A percentile compares a stretch with the other conserved stretches of the same genome.
phyloP scores from a whole-genome alignment of 2,888 invertebrate species.

The Drosophila merina region DNA sequence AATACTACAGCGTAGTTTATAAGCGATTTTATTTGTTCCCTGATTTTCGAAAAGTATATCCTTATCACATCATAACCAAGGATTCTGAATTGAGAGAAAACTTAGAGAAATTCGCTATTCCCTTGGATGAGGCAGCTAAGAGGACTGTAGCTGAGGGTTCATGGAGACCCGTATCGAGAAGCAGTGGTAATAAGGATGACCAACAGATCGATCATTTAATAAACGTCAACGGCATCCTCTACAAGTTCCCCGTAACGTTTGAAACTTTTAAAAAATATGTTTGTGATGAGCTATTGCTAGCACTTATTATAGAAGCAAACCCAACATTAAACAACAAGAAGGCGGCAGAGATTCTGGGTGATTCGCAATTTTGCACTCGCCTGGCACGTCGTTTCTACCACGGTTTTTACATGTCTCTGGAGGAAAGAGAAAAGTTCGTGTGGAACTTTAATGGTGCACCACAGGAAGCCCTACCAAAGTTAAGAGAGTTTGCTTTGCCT shows the following conservation, averaged over 20 bases:
- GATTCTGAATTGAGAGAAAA: neutral
- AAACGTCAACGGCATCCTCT: constrained; percentile 4
- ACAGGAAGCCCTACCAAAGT: neutral
- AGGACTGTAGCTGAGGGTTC: neutral
- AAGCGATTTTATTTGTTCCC: neutral
- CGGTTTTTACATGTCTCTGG: neutral
- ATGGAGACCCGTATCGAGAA: too few relatives aligned
- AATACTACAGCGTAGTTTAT: too few relatives aligned
- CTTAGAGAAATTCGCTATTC: constrained; percentile 11
- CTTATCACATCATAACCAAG: neutral
- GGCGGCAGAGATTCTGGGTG: neutral
- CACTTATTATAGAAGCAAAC: constrained; percentile 1
- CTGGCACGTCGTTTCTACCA: neutral
- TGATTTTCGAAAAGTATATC: neutral
- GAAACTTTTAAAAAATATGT: constrained; percentile 38
- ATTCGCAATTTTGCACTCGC: neutral
- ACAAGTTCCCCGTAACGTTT: constrained; percentile 52
- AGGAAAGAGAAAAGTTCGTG: neutral
- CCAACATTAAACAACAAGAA: neutral
- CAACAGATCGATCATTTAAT: constrained; percentile 4
- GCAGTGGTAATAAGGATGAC: too few relatives aligned
- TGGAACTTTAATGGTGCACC: constrained; percentile 4
- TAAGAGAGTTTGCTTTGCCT: constrained; percentile 24
- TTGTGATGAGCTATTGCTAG: constrained; percentile 25
- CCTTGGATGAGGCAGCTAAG: constrained; percentile 2